phyloP scores from a whole-genome alignment of 2,888 invertebrate genomes.

The Andricus quercusramuli region DNA sequence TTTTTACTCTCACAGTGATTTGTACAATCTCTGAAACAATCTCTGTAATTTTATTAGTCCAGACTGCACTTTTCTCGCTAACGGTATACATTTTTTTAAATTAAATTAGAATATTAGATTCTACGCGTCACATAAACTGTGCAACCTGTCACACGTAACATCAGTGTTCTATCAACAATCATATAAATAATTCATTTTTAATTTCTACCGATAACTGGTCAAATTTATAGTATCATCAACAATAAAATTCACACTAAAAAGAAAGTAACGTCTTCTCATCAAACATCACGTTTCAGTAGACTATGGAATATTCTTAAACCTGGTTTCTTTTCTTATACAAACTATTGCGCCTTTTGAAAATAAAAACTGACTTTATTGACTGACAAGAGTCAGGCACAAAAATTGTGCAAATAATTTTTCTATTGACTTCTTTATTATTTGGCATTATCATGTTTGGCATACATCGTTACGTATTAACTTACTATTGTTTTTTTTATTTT shows the following conservation, averaged over 20 bases:
- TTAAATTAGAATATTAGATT: constrained; percentile 14
- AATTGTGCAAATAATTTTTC: neutral
- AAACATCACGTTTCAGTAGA: neutral
- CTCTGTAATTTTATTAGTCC: neutral
- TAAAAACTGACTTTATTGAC: neutral
- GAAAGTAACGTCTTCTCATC: neutral
- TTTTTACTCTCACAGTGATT: neutral
- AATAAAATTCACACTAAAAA: neutral
- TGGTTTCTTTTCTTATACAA: neutral
- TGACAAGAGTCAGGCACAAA: neutral
- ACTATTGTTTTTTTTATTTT: neutral
- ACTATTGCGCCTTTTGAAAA: neutral
- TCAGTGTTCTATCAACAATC: neutral
- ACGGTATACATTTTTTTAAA: constrained; percentile 15
- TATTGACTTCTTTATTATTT: neutral
- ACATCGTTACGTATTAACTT: neutral
- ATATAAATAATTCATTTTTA: neutral
- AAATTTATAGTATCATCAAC: neutral
- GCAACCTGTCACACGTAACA: neutral
- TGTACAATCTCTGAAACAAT: constrained; percentile 8
- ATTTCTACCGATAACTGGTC: neutral
- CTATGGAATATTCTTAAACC: neutral
- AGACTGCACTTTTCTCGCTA: neutral
- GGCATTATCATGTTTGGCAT: neutral
- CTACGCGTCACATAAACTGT: neutral